A percentile compares a stretch with the other conserved stretches of the same genome.
Conservation (phyloP, 2,888 invertebrate species). For the Aleiodes leptofemur region DNA sequence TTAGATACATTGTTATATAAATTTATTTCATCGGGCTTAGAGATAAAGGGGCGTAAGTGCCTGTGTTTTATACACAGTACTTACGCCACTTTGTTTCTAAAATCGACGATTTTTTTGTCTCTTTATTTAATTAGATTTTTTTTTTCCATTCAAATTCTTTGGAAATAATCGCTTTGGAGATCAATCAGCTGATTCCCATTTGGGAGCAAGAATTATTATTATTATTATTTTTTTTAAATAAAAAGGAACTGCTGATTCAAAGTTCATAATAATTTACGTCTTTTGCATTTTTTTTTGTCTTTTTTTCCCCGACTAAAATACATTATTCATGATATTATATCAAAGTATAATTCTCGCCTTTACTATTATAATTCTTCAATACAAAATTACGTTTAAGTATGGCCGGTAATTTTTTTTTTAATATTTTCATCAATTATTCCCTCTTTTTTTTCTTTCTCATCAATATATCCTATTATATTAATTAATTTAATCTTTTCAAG, state of each 20-base stretch:
- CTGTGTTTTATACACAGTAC: too few relatives aligned
- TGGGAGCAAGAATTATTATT: neutral
- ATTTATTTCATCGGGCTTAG: too few relatives aligned
- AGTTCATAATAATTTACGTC: slow-evolving; percentile 30
- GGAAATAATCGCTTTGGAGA: neutral
- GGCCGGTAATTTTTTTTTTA: slow-evolving; percentile 69
- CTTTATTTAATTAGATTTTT: neutral
- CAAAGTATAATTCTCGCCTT: slow-evolving; percentile 22
- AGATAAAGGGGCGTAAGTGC: too few relatives aligned
- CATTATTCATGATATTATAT: slow-evolving; percentile 7
- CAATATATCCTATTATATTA: slow-evolving; percentile 63
- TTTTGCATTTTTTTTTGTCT: neutral
- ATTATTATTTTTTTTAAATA: slow-evolving; percentile 9
- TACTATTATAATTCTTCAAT: slow-evolving; percentile 54
- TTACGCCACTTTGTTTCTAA: too few relatives aligned
- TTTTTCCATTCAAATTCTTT: neutral
- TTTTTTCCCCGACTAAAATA: neutral
- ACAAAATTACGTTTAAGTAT: slow-evolving; percentile 69
- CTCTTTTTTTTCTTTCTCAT: slow-evolving; percentile 48
- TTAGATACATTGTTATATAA: too few relatives aligned
- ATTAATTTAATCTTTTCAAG: slow-evolving; percentile 51
- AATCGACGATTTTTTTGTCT: too few relatives aligned
- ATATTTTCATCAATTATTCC: neutral
- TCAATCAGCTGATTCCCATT: neutral
- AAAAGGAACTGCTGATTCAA: slow-evolving; percentile 10